These are phyloP conservation scores for Podarcis raffonei DNA, from an alignment of 2,113 vertebrate species.

Conservation along the genomic window DNA sequence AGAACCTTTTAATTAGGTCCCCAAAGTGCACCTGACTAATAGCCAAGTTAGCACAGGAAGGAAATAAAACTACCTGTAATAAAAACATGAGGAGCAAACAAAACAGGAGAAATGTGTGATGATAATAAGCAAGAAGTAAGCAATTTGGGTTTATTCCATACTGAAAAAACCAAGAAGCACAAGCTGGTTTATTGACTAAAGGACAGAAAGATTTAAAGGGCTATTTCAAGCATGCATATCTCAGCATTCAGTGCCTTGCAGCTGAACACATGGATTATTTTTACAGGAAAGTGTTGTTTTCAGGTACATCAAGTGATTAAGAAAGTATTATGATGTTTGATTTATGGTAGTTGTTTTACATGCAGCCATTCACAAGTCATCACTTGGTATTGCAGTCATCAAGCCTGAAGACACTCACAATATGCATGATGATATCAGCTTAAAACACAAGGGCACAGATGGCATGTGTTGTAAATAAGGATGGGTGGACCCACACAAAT, in stretches of 20 bases:
- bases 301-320: not conserved
- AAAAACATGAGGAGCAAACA: not conserved
- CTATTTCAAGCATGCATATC: not conserved
- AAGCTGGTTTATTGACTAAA: not conserved
- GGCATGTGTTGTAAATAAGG: not conserved
- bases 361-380: not conserved
- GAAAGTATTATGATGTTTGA: not conserved
- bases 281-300: not conserved
- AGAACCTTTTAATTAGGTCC: constrained; percentile 17
- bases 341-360: not conserved
- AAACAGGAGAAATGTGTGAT: not conserved
- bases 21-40: constrained; percentile 7
- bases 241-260: not conserved
- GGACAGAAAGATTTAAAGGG: not conserved
- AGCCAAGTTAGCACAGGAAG: constrained; percentile 1
- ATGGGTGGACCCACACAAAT: not conserved
- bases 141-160: not conserved
- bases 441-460: not conserved
- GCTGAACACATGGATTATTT: not conserved
- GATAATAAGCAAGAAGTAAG: not conserved
- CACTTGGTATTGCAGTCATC: not conserved
- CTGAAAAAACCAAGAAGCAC: not conserved
- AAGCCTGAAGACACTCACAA: too few relatives aligned
- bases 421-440: not conserved
- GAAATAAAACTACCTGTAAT: constrained; percentile 4